Base-by-base conservation (phyloP, 2,113 vertebrate species). In the Cyprinodon brontotheroides region DNA sequence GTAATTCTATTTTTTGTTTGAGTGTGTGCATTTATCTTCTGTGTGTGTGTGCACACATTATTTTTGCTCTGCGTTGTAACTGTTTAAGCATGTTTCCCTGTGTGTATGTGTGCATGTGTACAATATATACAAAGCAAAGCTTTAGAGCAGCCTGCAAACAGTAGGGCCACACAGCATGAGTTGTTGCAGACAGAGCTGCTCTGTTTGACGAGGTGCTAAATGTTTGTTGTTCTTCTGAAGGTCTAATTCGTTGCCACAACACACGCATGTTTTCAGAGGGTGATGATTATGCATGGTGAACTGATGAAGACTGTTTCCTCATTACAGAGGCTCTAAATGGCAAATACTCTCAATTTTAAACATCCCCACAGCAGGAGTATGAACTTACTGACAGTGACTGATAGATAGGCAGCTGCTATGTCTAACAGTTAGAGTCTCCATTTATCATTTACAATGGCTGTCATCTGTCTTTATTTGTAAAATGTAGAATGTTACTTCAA, bases 171-270 rank as follows among this genome's bases (percentile, higher is more conserved):
- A 53, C 90, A 85, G 90, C 88, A 89, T 84, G 88, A 90, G 87
- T 15, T 61, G 17, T 61, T 62, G 78, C 79, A 90, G 84, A 84
- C 84, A 75, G 82, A 76, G 84, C 79, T 83, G 78, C 88, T 89
- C 83, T 86, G 87, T 92, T 88, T 90, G 87, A 90, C 74, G 78
- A 91, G 87, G 87, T 89, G 88, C 83, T 91, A 91, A 91, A 86
- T 86, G 90, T 91, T 90, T 89, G 88, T 90, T 90, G 84, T 90
- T 86, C 82, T 85, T 87, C 74, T 79, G 75, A 88, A 90, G 81
- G 81, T 88, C 83, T 92, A 81, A 91, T 90, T 87, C 88, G 88
- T 86, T 90, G 83, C 86, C 77, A 75, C 75, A 90, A 91, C 88
- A 91, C 81, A 80, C 86, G 86, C 84, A 83, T 59, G 72, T 89